Base-by-base conservation (phyloP, 1,140 invertebrate species). In the Physella acuta region DNA sequence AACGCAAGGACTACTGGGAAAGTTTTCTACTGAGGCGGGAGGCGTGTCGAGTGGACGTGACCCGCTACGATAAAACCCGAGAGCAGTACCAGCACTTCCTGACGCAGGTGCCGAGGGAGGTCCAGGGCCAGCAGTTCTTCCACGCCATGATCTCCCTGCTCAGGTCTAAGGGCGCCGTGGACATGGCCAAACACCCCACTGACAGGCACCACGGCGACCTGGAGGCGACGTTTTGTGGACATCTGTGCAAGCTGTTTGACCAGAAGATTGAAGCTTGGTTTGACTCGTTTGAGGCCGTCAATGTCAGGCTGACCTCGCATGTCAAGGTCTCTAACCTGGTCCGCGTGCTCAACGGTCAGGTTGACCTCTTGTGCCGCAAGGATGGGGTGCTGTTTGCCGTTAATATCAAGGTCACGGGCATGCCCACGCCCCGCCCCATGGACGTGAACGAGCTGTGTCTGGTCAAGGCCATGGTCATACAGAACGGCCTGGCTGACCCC, bases 281-380 rank as follows among this genome's bases (percentile, higher is more conserved):
- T 61, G 75, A 79, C 20, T 67, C 71, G 0, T 81, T 77, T 55
- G 76, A 79, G 64, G 79, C 79, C 24, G 73, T 79, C 0, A 76
- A 73, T 0, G 74, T 79, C 3, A 73, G 76, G 60, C 72, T 81
- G 20, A 77, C 76, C n/a, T 76, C 78, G n/a, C 79, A 79, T 34
- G 79, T 81, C 14, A 79, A 81, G 65, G 79, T 81, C 36, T 78
- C 78, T 0, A 77, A 75, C 26, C 76, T 77, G 51, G 77, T 79
- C 14, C 72, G 79, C 31, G 78, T 81, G n/a, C 63, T 81, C 16
- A 73, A 70, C 26, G 79, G 79, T 3, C 78, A 79, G 37, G 71
- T 79, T 20, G 78, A 81, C 62, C 73, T 73, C 24, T 59, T 81
- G 28, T 78, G 75, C 71, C 67, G 72, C 11, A 73, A 73, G 44